A percentile compares a stretch with the other conserved stretches of the same genome.
Evolutionary conservation across 37 sponge, comb jelly and placozoan genomes (phyloP).

Genomic region (Axinella damicornis): DNA sequence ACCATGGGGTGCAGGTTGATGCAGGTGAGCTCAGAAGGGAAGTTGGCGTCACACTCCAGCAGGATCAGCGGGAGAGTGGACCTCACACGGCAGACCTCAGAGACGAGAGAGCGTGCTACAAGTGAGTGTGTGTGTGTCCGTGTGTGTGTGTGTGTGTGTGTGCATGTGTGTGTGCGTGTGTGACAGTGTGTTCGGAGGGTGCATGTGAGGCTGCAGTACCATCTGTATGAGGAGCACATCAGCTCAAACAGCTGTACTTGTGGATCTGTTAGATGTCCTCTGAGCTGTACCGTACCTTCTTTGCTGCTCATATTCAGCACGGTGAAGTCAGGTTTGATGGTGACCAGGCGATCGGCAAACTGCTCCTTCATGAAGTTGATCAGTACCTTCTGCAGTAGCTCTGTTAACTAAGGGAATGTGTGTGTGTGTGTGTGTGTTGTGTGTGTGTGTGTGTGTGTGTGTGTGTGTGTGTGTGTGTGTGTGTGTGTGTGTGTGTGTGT

Average conservation of each 20-base stretch:
- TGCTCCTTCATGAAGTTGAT: slow-evolving; percentile 38
- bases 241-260: too few relatives aligned
- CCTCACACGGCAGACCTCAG: too few relatives aligned
- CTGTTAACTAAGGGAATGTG: slow-evolving; percentile 16
- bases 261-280: too few relatives aligned
- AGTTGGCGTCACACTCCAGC: slow-evolving; percentile 63
- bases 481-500: background rate
- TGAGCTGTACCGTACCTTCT: background rate
- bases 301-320: background rate
- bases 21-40: slow-evolving; percentile 24
- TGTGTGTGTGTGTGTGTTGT: background rate
- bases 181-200: background rate
- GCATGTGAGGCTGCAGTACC: too few relatives aligned
- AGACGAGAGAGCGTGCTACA: background rate
- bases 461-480: background rate
- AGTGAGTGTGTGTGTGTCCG: background rate
- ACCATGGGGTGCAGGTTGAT: slow-evolving; percentile 51
- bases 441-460: background rate
- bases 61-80: background rate
- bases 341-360: slow-evolving; percentile 43
- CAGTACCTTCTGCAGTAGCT: slow-evolving; percentile 48
- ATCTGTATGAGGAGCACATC: too few relatives aligned
- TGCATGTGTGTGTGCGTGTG: background rate
- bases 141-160: slow-evolving; percentile 8
- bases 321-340: background rate